Percentiles rank a stretch among this genome's conserved stretches.
phyloP scores from a whole-genome alignment of 2,888 invertebrate genomes.

The Eristalinus sepulchralis region DNA sequence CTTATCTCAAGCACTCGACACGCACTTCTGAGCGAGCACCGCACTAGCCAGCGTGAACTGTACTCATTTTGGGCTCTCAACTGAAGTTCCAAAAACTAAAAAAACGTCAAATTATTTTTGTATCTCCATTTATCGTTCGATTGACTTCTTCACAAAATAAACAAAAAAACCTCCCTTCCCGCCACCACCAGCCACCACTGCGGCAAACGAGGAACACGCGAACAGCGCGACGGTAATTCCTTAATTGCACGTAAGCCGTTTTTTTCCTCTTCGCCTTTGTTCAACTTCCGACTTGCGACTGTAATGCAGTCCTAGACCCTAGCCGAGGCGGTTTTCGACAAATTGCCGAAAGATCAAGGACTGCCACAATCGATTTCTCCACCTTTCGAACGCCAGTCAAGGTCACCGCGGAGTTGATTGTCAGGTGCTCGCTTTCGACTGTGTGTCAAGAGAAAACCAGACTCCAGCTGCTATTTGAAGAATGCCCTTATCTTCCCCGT shows the following conservation, averaged over 20 bases:
- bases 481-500: background rate
- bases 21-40: background rate
- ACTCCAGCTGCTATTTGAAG: background rate
- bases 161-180: background rate
- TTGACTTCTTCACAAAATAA: conserved; percentile 9
- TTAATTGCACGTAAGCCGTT: conserved; percentile 32
- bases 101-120: background rate
- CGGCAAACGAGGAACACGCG: conserved; percentile 12
- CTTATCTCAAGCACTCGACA: conserved; percentile 8
- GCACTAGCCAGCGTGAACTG: background rate
- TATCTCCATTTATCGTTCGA: conserved; percentile 3
- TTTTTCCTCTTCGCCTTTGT: background rate
- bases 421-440: background rate
- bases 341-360: conserved; percentile 45
- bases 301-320: conserved; percentile 17
- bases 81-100: background rate
- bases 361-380: conserved; percentile 36
- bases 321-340: conserved; percentile 27
- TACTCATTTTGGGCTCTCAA: background rate
- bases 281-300: background rate
- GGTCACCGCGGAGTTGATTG: conserved; percentile 8
- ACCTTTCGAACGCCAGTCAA: conserved; percentile 11
- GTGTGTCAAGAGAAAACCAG: background rate
- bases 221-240: conserved; percentile 19
- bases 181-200: background rate